Base-by-base conservation (phyloP, 2,113 vertebrate genomes). In the Rostratula benghalensis region DNA sequence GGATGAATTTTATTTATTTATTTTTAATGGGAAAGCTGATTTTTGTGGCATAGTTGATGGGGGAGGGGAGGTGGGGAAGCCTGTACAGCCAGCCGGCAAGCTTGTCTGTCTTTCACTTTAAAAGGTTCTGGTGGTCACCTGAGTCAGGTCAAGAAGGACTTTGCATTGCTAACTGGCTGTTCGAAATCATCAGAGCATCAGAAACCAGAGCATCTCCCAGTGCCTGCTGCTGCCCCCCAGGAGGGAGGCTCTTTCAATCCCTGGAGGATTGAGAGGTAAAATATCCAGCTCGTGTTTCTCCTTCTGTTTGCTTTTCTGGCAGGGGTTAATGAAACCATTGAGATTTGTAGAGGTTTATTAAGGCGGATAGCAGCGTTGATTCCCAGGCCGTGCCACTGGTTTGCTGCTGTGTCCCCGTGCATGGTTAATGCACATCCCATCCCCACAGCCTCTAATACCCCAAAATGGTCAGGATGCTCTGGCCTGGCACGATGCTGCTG, bases 81-180 rank as follows among this genome's bases (percentile, higher is more conserved):
- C 39, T 4, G 24, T 6, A 6, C 70, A 43, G 41, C 59, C 60
- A 37, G 1, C 53, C 13, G 15, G 70, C 48, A 12, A 61, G 64
- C 20, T 3, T 8, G 63, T 54, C 68, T 56, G 74, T 53, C 77
- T 95, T 91, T 94, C 54, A 1, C 91, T 96, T 93, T 87, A 87
- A 91, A 89, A 91, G 93, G 92, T 94, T 45, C 91, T 79, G 14
- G 28, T 50, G 75, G 54, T 83, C 94, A 88, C 87, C 93, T 91
- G 92, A 92, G 73, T 61, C 75, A 35, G 87, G 93, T 88, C 93
- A 69, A 83, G 70, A 35, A 50, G 90, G 82, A 93, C 82, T 91
- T 91, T 21, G 37, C 73, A 6, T 24, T 7, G 77, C 77, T 11
- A 10, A 7, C 39, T 5, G 60, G 6, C 43, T 43, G 43, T 43